phyloP scores from a whole-genome alignment of 2,113 vertebrate genomes.

The Nerophis lumbriciformis region DNA sequence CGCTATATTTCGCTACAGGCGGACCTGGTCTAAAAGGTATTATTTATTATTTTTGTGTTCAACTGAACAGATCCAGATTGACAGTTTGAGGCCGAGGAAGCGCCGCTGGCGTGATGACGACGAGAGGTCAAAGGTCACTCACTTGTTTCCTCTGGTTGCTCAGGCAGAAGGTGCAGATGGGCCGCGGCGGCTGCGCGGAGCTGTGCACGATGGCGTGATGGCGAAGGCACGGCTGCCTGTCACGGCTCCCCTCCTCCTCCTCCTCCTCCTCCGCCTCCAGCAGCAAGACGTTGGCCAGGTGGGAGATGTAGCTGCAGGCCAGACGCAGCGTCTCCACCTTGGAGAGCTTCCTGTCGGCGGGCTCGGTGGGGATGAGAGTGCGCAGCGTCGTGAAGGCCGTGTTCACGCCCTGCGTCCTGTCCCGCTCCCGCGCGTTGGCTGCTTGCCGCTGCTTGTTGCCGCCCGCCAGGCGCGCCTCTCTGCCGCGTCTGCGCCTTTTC shows the following conservation, averaged over 20 bases:
- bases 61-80: too few species aligned
- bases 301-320: constrained; percentile 85
- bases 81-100: too few species aligned
- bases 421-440: constrained; percentile 85
- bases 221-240: constrained; percentile 73
- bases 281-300: constrained; percentile 82
- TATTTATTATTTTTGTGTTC: too few species aligned
- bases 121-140: constrained; percentile 40
- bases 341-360: constrained; percentile 81
- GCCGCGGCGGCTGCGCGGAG: constrained; percentile 54
- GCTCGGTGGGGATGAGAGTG: constrained; percentile 83
- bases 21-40: too few species aligned
- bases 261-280: constrained; percentile 44
- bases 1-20: too few species aligned
- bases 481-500: constrained; percentile 15
- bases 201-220: constrained; percentile 69
- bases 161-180: constrained; percentile 90
- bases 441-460: constrained; percentile 78
- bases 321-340: constrained; percentile 88
- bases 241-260: constrained; percentile 54
- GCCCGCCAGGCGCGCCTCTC: constrained; percentile 43
- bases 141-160: constrained; percentile 82
- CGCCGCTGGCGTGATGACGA: too few species aligned
- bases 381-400: constrained; percentile 82
- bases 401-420: constrained; percentile 87